A percentile compares a stretch with the other conserved stretches of the same genome.
These are phyloP conservation scores for Urocitellus parryii DNA, from an alignment of 2,113 vertebrate genomes.

Conservation along the genomic window DNA sequence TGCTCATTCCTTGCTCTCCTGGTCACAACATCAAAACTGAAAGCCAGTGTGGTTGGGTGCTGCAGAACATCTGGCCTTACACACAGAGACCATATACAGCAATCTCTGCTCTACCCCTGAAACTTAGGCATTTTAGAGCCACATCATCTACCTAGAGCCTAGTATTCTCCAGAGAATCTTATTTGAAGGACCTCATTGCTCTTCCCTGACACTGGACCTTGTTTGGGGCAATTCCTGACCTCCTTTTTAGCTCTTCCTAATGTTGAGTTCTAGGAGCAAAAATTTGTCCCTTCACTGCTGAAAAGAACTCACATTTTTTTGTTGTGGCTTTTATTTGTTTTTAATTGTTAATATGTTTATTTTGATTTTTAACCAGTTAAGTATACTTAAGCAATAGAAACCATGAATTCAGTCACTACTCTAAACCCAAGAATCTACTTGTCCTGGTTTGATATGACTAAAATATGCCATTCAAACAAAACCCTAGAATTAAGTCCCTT, in stretches of 20 bases:
- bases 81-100: not conserved
- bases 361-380: not conserved
- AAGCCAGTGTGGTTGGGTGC: not conserved
- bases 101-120: not conserved
- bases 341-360: not conserved
- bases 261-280: not conserved
- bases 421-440: not conserved
- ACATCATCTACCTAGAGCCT: not conserved
- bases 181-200: not conserved
- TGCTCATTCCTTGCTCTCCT: not conserved
- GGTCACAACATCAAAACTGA: not conserved
- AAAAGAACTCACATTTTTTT: not conserved
- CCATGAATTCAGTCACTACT: not conserved
- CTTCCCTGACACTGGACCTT: not conserved
- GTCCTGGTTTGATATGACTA: not conserved
- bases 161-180: not conserved
- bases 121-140: not conserved
- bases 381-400: not conserved
- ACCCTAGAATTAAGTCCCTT: not conserved
- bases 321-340: not conserved
- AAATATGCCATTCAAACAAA: not conserved
- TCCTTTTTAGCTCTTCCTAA: not conserved
- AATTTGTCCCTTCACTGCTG: not conserved
- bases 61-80: not conserved
- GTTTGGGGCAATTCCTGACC: not conserved